Conservation (phyloP, 2,797 vertebrate species). For the Darevskia nairensis region DNA sequence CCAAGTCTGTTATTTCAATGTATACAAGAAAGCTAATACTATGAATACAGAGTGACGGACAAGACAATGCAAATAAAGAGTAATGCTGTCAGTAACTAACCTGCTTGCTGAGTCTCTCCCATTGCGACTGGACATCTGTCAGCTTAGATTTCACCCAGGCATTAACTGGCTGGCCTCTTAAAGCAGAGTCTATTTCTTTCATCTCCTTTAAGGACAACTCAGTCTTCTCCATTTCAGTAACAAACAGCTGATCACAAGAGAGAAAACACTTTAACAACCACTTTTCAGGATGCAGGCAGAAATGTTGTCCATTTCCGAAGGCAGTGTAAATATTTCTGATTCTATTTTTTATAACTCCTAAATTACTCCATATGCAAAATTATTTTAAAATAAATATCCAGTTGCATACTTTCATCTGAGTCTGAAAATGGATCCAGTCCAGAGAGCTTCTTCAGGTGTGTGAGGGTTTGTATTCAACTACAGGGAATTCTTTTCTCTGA, state of each 20-base stretch:
- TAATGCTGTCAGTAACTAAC: slow-evolving; percentile 70
- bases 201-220: slow-evolving; percentile 90
- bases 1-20: neutral
- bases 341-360: neutral
- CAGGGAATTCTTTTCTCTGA: neutral
- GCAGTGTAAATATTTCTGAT: neutral
- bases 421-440: neutral
- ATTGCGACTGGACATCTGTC: slow-evolving; percentile 80
- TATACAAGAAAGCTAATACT: neutral
- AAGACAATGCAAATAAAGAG: slow-evolving; percentile 21
- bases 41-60: slow-evolving; percentile 1
- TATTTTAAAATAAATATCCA: neutral
- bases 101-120: slow-evolving; percentile 90
- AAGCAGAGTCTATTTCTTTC: slow-evolving; percentile 83
- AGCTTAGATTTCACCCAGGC: slow-evolving; percentile 85
- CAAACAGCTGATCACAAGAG: slow-evolving; percentile 79
- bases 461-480: neutral
- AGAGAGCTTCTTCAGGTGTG: neutral
- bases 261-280: slow-evolving; percentile 27
- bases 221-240: slow-evolving; percentile 88
- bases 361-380: neutral
- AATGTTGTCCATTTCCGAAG: slow-evolving; percentile 14
- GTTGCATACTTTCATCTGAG: neutral
- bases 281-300: neutral
- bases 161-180: slow-evolving; percentile 83